Evolutionary conservation across 1,140 invertebrate genomes (phyloP), one percentile per base, ranked within the genome.

Genomic region (Helicoverpa armigera): DNA sequence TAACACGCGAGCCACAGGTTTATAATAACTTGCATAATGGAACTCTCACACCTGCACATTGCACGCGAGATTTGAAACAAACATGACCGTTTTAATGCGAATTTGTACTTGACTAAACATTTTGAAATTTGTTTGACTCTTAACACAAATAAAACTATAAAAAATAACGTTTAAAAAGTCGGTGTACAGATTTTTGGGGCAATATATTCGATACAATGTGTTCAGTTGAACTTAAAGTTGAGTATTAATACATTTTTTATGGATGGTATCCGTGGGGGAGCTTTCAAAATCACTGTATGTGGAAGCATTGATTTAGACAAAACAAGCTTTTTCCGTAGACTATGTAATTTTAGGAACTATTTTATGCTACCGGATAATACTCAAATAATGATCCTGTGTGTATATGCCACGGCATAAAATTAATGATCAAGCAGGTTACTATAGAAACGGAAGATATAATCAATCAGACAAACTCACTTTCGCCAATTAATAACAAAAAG

Each of bases 21-120:
- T 56, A 61, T 75, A 75, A 75, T 61, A 75, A 63, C 73, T 75
- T 75, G 73, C 58, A 75, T 75, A 75, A 74, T 74, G 58, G 43
- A 50, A 51, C 54, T 10, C 56, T 75, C 16, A 75, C 73, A 75
- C 73, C 73, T 75, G 73, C 58, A 54, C 3, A 2, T 61, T 63
- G 43, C 73, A 75, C 58, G 56, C 58, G 43, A 75, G 73, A 75
- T 75, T 11, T 50, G 58, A 14, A 61, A 18, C 43, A 61, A 60
- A 75, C 43, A 75, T 29, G 61, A 60, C 73, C 12, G 18, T n/a
- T 7, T 75, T 61, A 13, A 50, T 14, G n/a, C 2, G 14, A 4
- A 74, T 60, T 43, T 58, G 35, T 67, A 48, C 29, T 5, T 14
- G 14, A 60, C 23, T 60, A 3, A 16, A 58, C 18, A 18, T 58